Conservation (phyloP, 2,797 vertebrate genomes). For the Schizopygopsis pylzovi region DNA sequence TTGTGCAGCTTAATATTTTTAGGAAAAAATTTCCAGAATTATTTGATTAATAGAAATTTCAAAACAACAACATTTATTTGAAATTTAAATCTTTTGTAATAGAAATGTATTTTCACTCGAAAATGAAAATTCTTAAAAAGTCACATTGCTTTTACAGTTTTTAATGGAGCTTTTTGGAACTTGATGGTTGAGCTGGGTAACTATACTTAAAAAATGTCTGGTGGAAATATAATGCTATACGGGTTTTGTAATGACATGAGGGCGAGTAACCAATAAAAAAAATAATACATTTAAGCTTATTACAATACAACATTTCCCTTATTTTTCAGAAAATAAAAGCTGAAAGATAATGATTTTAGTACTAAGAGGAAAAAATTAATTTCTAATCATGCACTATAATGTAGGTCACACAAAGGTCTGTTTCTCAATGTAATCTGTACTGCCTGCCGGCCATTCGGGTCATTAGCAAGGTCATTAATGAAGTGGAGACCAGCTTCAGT, state of each 20-base stretch:
- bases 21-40: not conserved
- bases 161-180: not conserved
- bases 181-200: not conserved
- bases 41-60: not conserved
- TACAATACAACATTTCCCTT: not conserved
- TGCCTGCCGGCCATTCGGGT: constrained; percentile 71
- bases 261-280: not conserved
- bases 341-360: not conserved
- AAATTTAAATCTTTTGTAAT: not conserved
- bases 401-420: constrained; percentile 73
- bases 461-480: constrained; percentile 76
- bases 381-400: constrained; percentile 28
- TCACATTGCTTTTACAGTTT: not conserved
- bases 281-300: not conserved
- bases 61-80: not conserved
- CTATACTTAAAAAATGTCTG: not conserved
- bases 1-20: not conserved
- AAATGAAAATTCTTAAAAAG: not conserved
- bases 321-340: not conserved
- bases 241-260: not conserved
- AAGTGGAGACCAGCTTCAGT: constrained; percentile 46
- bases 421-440: constrained; percentile 72
- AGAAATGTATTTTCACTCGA: not conserved
- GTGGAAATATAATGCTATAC: not conserved
- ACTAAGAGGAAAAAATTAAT: not conserved